Evolutionary conservation across 1,140 invertebrate species (phyloP).

Genomic region (Pygmarrhopalites habei): DNA sequence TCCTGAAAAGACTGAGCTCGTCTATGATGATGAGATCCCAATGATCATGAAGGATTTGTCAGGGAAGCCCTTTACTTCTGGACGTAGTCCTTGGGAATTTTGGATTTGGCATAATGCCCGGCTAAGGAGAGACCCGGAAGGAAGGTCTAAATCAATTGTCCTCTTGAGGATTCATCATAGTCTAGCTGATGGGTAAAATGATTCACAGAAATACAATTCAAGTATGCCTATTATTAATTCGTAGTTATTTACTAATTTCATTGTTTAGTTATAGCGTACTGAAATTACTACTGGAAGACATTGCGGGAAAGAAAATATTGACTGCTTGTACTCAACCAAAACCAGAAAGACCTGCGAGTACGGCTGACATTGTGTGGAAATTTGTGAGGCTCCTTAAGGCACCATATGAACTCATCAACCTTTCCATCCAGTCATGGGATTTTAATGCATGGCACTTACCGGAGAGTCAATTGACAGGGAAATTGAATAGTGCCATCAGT

Average conservation of each 20-base stretch:
- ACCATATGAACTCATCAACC: constrained; percentile 22
- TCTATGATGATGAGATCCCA: constrained; percentile 4
- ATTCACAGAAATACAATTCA: too few relatives aligned
- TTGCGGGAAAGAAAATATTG: constrained; percentile 14
- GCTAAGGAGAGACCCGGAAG: not conserved
- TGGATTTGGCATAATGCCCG: constrained; percentile 15
- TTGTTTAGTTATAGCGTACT: constrained; percentile 22
- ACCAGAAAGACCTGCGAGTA: not conserved
- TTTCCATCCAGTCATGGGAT: constrained; percentile 19
- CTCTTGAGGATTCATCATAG: constrained; percentile 26
- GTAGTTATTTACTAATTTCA: too few relatives aligned
- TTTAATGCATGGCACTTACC: constrained; percentile 23
- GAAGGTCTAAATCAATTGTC: constrained; percentile 2
- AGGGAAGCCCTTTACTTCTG: constrained; percentile 2
- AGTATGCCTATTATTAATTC: too few relatives aligned
- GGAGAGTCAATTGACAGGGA: not conserved
- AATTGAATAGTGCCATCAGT: constrained; percentile 10
- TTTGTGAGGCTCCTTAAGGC: too few relatives aligned
- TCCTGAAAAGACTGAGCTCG: not conserved
- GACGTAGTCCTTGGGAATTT: constrained; percentile 28
- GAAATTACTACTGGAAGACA: constrained; percentile 21
- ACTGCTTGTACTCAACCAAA: not conserved
- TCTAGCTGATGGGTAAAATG: constrained; percentile 27
- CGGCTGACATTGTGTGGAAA: not conserved
- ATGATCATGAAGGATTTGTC: constrained; percentile 16